These are phyloP conservation scores for Mamestra configurata DNA, from an alignment of 1,140 invertebrate genomes.

Conservation along the genomic window DNA sequence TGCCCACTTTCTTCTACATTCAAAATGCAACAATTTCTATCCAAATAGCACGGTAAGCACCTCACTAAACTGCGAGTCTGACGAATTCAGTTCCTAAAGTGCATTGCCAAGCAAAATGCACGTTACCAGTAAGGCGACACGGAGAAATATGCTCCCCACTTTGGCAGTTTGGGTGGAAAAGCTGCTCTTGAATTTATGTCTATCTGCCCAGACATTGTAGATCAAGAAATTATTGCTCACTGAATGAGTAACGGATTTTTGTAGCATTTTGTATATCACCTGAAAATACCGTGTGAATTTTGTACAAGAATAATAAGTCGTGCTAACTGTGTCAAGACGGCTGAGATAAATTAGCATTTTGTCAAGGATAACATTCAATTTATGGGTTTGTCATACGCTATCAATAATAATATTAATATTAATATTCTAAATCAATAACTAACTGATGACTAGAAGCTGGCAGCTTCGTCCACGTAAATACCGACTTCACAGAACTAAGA, in stretches of 20 bases:
- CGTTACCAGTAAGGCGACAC: slow-evolving; percentile 23
- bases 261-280: neutral
- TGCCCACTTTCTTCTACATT: neutral
- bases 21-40: neutral
- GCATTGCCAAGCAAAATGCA: slow-evolving; percentile 36
- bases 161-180: slow-evolving; percentile 19
- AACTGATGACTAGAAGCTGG: no score
- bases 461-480: no score
- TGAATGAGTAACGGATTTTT: neutral
- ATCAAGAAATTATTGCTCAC: neutral
- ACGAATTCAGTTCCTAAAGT: slow-evolving; percentile 26
- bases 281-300: neutral
- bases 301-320: neutral
- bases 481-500: no score
- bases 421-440: no score
- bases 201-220: slow-evolving; percentile 4
- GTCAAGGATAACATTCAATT: no score
- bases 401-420: no score
- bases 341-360: no score
- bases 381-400: no score
- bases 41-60: slow-evolving; percentile 25
- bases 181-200: slow-evolving; percentile 24
- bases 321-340: no score
- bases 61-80: slow-evolving; percentile 15
- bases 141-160: slow-evolving; percentile 23